Evolutionary conservation across 2,113 vertebrate species (phyloP), one percentile per base, ranked within the genome.

Genomic region (Thalassarche chlororhynchos): DNA sequence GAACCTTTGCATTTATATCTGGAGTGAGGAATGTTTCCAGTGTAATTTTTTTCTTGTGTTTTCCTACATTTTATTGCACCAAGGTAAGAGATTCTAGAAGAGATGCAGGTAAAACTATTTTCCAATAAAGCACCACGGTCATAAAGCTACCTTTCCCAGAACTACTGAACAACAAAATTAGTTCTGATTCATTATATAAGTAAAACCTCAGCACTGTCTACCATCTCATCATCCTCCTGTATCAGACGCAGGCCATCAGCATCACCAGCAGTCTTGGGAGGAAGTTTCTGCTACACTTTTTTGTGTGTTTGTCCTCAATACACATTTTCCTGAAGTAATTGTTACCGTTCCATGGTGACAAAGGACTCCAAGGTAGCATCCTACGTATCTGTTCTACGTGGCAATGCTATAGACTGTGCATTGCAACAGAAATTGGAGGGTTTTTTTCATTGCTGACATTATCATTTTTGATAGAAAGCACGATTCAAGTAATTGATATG

Each of bases 1-100:
- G 91, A 96, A 81, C 32, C 88, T 95, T 20, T 19, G 23, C 71
- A 54, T 81, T 96, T 78, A 38, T 84, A 91, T 40, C 72, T 76
- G 71, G n/a, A 92, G 74, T 0, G 0, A 81, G 68, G 68, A 91
- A 87, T 38, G 11, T 29, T 62, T 74, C 92, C 81, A 97, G 62
- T 3, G 8, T 14, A 8, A 17, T 5, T 42, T 79, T 74, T 29
- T 51, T 9, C 23, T 70, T 46, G 7, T 25, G 29, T 81, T 94
- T 93, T 88, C 57, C 68, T 69, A 47, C 25, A 10, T 68, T 81
- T 84, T 52, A n/a, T 24, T 28, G 57, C 25, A n/a, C 31, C 47
- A 52, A 91, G 51, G 44, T 52, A 82, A 31, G 68, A 79, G 46
- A 79, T 75, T 64, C 66, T n/a, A 51, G 26, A 32, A 36, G 49